Evolutionary conservation across 2,113 vertebrate genomes (phyloP), one percentile per base, ranked within the genome.

Genomic region (Coturnix japonica): DNA sequence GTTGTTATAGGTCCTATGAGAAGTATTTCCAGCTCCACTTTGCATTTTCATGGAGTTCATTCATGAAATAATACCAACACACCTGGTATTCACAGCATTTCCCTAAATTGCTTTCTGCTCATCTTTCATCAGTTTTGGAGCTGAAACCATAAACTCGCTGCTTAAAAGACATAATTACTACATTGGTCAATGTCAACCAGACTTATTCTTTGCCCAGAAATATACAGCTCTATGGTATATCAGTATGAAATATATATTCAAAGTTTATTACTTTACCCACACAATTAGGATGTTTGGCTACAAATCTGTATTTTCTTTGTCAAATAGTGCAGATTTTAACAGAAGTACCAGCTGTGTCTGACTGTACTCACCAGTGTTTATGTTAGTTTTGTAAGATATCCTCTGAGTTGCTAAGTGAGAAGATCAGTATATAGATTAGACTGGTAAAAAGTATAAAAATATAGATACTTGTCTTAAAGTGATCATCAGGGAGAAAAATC

Each of bases 271-370:
- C 22, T 85, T 94, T 47, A 90, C 51, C 46, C 70, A 37, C 60
- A 33, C 73, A 85, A 65, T 53, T 73, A 73, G 18, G 28, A 66
- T 74, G 37, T 86, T 87, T 59, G 94, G 28, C 56, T 74, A 63
- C 22, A 81, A 56, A 57, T 21, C 57, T 2, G 2, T 89, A 95
- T 98, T 97, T 98, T 98, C 41, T 97, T 97, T 13, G 96, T 96
- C 74, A 98, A 30, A 33, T 97, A 97, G 14, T 33, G 30, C n/a
- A 54, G 28, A 66, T 93, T 85, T 80, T 77, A 90, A 69, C 51
- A 37, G 81, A 80, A 81, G 21, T 33, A 63, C 53, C 16, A 61
- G 89, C 37, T 41, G 8, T 72, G 7, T 71, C 23, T 83, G 41
- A 37, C 7, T 57, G 19, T 61, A 74, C 37, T 70, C 56, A 41